Conservation (phyloP, 2,113 vertebrate species). For the Cyanoramphus novaezelandiae region DNA sequence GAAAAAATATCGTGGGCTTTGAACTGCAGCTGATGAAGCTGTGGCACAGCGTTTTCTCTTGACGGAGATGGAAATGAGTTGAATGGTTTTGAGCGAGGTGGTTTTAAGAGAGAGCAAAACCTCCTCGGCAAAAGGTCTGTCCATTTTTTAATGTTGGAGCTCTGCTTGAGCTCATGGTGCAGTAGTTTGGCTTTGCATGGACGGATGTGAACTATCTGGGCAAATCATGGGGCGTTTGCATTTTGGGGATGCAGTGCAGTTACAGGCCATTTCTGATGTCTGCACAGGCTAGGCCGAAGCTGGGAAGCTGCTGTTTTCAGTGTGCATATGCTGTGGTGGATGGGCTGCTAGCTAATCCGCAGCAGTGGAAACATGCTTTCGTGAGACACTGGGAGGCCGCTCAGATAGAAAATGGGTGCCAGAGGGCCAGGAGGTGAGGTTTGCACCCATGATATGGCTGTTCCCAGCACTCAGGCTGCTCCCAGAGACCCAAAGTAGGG, state of each 20-base stretch:
- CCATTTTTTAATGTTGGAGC: rapidly evolving
- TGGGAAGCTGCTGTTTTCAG: background rate
- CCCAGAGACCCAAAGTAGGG: rapidly evolving
- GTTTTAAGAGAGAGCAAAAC: background rate
- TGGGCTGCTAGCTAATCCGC: background rate
- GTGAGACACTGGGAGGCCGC: background rate
- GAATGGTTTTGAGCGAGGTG: background rate
- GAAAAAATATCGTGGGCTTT: background rate
- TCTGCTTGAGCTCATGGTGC: rapidly evolving
- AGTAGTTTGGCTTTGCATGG: background rate
- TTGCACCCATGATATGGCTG: background rate
- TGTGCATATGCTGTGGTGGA: rapidly evolving
- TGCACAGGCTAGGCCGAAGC: background rate
- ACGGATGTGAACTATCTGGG: background rate
- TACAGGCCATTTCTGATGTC: background rate
- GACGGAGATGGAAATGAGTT: background rate
- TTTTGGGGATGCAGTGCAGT: background rate
- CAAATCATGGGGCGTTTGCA: rapidly evolving
- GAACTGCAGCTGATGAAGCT: background rate
- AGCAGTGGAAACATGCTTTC: rapidly evolving
- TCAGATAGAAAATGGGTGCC: rapidly evolving
- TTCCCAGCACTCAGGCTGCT: rapidly evolving
- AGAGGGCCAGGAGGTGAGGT: too few relatives aligned
- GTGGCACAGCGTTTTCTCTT: rapidly evolving
- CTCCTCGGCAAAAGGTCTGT: background rate